phyloP scores from a whole-genome alignment of 2,888 invertebrate genomes.

The Phytoseiulus persimilis region DNA sequence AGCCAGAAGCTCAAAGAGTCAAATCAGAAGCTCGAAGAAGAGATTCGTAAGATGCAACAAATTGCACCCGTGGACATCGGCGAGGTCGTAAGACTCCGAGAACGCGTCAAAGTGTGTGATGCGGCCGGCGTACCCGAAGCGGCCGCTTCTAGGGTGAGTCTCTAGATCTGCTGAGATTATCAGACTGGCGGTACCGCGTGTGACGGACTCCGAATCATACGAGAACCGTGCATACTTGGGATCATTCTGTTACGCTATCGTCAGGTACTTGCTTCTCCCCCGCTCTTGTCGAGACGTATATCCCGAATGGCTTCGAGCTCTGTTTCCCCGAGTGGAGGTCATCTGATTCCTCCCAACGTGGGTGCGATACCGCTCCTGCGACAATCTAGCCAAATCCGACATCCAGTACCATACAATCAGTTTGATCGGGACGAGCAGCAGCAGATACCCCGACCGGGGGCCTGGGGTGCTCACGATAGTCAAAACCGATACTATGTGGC shows the following conservation, averaged over 20 bases:
- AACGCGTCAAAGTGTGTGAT: conserved; percentile 17
- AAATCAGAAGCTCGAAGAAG: conserved; percentile 27
- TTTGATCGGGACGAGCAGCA: not conserved
- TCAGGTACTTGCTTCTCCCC: not conserved
- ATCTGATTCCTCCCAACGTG: not conserved
- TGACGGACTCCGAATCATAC: too few relatives aligned
- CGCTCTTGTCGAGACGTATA: not conserved
- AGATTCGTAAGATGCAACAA: conserved; percentile 21
- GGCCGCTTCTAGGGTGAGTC: not conserved
- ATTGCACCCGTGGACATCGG: conserved; percentile 10
- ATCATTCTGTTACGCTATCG: too few relatives aligned
- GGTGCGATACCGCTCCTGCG: not conserved
- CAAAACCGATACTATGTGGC: not conserved
- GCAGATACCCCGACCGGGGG: not conserved
- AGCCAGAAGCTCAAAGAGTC: not conserved
- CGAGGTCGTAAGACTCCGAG: conserved; percentile 23
- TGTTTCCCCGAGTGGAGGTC: not conserved
- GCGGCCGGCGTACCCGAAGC: not conserved
- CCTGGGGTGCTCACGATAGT: conserved; percentile 15
- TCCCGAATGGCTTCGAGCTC: not conserved
- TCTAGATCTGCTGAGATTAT: not conserved
- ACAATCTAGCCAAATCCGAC: not conserved
- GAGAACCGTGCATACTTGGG: too few relatives aligned
- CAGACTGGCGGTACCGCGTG: too few relatives aligned
- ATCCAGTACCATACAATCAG: not conserved